Conservation (phyloP, 2,113 vertebrate genomes). For the Notechis scutatus region DNA sequence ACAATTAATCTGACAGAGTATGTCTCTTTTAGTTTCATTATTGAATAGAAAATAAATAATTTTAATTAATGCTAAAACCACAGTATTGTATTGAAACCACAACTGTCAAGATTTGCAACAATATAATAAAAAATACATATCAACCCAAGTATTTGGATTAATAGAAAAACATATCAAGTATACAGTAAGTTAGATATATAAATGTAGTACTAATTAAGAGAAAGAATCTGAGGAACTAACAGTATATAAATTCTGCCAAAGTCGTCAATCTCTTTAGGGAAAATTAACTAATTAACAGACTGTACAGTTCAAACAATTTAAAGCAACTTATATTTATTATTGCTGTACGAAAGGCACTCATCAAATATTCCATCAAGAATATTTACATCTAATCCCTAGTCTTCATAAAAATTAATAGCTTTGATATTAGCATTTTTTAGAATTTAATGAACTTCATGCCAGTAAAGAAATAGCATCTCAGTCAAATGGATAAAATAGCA, state of each 20-base stretch:
- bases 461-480: conserved; percentile 8
- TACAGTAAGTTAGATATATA: conserved; percentile 36
- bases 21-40: neutral
- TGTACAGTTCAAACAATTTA: conserved; percentile 56
- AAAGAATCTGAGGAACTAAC: conserved; percentile 47
- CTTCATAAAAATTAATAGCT: conserved; percentile 52
- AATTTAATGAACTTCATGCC: conserved; percentile 50
- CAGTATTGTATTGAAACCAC: neutral
- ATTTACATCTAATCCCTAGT: conserved; percentile 57
- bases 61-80: neutral
- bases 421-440: conserved; percentile 55
- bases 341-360: conserved; percentile 45
- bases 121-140: neutral
- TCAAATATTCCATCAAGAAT: conserved; percentile 51
- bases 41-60: neutral
- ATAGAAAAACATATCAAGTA: conserved; percentile 24
- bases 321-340: conserved; percentile 57
- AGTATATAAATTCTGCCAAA: conserved; percentile 49
- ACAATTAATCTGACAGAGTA: neutral
- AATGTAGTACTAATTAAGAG: conserved; percentile 55
- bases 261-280: conserved; percentile 56
- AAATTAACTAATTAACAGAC: conserved; percentile 62
- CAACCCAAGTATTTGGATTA: conserved; percentile 5
- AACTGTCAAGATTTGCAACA: neutral
- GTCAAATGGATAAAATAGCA: conserved; percentile 5